These are phyloP conservation scores for Falco punctatus DNA, from an alignment of 2,113 vertebrate species.

Conservation along the genomic window DNA sequence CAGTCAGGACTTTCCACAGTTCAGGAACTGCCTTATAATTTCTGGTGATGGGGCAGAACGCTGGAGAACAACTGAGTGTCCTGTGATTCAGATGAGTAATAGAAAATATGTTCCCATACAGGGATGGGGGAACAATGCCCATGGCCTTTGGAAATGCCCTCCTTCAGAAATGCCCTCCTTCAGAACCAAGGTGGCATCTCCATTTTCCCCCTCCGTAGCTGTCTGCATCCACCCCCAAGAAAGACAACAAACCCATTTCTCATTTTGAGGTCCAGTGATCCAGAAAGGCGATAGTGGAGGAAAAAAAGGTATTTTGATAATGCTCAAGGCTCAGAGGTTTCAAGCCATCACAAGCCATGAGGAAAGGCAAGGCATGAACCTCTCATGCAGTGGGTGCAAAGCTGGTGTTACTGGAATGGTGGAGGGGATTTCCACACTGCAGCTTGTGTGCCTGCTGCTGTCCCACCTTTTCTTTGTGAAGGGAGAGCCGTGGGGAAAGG, in stretches of 20 bases:
- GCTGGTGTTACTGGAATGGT: not conserved
- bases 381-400: not conserved
- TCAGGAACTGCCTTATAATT: constrained; percentile 46
- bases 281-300: not conserved
- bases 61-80: not conserved
- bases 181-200: not conserved
- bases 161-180: not conserved
- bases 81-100: not conserved
- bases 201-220: not conserved
- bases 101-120: not conserved
- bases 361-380: not conserved
- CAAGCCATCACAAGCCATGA: not conserved
- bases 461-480: not conserved
- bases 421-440: not conserved
- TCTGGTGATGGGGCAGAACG: not conserved
- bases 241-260: not conserved
- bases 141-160: not conserved
- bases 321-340: not conserved
- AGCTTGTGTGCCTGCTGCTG: not conserved
- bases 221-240: not conserved
- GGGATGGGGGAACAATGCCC: not conserved
- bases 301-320: not conserved
- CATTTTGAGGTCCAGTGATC: not conserved
- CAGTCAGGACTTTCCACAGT: constrained; percentile 21
- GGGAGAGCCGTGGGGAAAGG: not conserved